Evolutionary conservation across 2,113 vertebrate species (phyloP), one percentile per base, ranked within the genome.

Genomic region (Gasterosteus nipponicus): DNA sequence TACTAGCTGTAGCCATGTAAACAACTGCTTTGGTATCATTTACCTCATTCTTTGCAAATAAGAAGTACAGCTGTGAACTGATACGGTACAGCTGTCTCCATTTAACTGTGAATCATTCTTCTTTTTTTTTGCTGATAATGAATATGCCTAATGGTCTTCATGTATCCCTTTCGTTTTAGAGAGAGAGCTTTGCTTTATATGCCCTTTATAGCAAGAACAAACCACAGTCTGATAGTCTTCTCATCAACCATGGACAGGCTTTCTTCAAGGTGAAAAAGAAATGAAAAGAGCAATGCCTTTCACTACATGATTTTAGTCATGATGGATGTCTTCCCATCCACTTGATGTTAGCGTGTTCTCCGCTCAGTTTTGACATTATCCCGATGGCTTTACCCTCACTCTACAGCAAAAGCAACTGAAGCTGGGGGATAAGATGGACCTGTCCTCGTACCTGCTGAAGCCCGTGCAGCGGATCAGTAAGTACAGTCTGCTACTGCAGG

Each of bases 121-220:
- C 22, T 33, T 35, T 33, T 10, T 5, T 54, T 18, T 12, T 14
- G 3, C 5, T 29, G 44, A 58, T 61, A 12, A 73, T 53, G 1
- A 44, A n/a, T 35, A 10, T 51, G 7, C 63, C 66, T 67, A 22
- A 81, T 47, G 1, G 3, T 81, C 3, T 79, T 47, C 58, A 44
- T 83, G 80, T 61, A 22, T 68, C 73, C 6, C 41, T 44, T 68
- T 61, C 59, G 16, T 84, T 89, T 49, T 59, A 95, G 94, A 91
- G 87, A 69, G 93, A 94, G 59, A 92, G 86, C 75, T 93, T 95
- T 84, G 89, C 92, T 46, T 84, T 95, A 59, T 95, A 95, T 58
- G 93, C 94, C 4, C 91, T 95, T 54, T 95, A 95, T 90, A 95
- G 93, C 88, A 95, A 95, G 87, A 95, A 95, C 88, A 95, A 94